Percentiles rank a stretch among this genome's conserved stretches.
These are phyloP conservation scores for Dicycla oo DNA, from an alignment of 2,888 invertebrate species.

Conservation along the genomic window DNA sequence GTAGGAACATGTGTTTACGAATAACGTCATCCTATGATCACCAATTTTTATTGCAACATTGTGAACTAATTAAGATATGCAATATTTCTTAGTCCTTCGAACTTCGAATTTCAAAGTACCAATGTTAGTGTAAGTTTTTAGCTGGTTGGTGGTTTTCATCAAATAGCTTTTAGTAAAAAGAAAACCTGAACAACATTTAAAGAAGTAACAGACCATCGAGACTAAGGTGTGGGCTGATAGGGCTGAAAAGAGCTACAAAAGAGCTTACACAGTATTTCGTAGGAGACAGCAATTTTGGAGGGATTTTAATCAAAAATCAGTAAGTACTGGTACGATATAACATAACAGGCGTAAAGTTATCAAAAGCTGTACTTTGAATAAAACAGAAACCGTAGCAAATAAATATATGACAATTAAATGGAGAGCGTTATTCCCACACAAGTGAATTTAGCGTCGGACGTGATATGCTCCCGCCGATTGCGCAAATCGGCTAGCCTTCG, in stretches of 20 bases:
- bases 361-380: constrained; percentile 52
- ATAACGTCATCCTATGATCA: constrained; percentile 7
- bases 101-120: not conserved
- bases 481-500: constrained; percentile 88
- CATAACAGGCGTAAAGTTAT: constrained; percentile 26
- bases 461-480: constrained; percentile 82
- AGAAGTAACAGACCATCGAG: not conserved
- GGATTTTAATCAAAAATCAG: not conserved
- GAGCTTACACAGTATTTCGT: not conserved
- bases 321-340: not conserved
- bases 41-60: constrained; percentile 4
- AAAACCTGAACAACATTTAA: not conserved
- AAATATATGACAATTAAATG: constrained; percentile 65
- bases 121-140: not conserved
- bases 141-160: not conserved
- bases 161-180: not conserved
- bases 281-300: not conserved
- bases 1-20: not conserved
- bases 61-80: not conserved
- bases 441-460: constrained; percentile 84
- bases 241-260: not conserved
- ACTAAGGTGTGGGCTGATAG: not conserved
- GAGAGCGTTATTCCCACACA: constrained; percentile 79
- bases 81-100: not conserved
- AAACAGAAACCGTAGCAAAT: constrained; percentile 42